Evolutionary conservation across 2,888 invertebrate species (phyloP).

Genomic region (Dicranocentrus wangi): DNA sequence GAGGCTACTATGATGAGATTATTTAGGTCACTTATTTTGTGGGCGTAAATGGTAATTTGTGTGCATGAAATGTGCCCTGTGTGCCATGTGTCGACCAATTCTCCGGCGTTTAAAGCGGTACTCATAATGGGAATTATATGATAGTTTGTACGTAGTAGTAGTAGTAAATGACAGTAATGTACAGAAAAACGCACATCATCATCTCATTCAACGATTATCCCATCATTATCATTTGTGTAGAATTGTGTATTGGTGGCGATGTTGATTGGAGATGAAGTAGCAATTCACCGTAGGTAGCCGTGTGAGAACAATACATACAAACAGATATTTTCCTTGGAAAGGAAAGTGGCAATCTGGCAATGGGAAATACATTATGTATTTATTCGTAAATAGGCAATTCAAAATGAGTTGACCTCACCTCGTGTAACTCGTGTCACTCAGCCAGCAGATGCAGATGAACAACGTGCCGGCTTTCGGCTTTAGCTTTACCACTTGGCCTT

Average conservation of each 20-base stretch:
- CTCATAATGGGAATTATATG: no score
- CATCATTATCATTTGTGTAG: slow-evolving; percentile 34
- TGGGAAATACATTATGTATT: slow-evolving; percentile 28
- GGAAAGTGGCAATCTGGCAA: slow-evolving; percentile 19
- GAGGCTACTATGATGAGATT: slow-evolving; percentile 40
- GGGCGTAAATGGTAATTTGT: slow-evolving; percentile 50
- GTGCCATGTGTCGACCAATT: slow-evolving; percentile 57
- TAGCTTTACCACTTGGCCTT: not conserved
- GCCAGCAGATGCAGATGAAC: no score
- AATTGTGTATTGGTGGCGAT: not conserved
- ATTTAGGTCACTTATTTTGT: slow-evolving; percentile 62
- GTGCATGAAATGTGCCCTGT: slow-evolving; percentile 42
- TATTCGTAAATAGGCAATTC: slow-evolving; percentile 25
- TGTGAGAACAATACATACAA: no score
- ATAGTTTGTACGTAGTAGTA: no score
- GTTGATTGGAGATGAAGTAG: slow-evolving; percentile 22
- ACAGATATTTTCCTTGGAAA: slow-evolving; percentile 20
- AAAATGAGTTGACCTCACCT: slow-evolving; percentile 47
- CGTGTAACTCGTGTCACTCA: not conserved
- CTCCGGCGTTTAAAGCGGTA: slow-evolving; percentile 11
- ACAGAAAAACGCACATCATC: slow-evolving; percentile 14
- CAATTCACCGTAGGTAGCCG: no score
- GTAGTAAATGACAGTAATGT: not conserved
- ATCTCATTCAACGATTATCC: slow-evolving; percentile 40
- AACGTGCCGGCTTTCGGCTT: slow-evolving; percentile 19